These are phyloP conservation scores for Acanthiza pusilla DNA, from an alignment of 2,797 vertebrate genomes.

Conservation along the genomic window DNA sequence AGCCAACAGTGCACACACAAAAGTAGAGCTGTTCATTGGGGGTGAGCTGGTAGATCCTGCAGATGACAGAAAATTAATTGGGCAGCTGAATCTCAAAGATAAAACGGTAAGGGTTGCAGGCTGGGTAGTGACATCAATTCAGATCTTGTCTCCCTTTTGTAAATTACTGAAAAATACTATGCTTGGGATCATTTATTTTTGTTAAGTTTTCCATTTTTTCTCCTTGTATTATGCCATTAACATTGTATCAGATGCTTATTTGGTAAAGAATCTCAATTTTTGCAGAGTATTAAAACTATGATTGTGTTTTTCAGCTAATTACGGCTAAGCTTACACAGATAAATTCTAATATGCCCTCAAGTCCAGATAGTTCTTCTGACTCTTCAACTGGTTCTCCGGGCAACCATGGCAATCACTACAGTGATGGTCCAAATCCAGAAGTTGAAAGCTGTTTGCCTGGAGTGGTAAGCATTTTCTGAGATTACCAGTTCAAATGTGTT, in stretches of 20 bases:
- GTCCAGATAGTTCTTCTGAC: slow-evolving; percentile 98
- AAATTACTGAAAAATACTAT: not conserved
- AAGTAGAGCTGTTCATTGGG: slow-evolving; percentile 96
- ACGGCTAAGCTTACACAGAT: slow-evolving; percentile 99
- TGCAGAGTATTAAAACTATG: not conserved
- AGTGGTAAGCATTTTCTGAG: slow-evolving; percentile 83
- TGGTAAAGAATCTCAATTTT: not conserved
- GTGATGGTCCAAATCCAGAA: slow-evolving; percentile 97
- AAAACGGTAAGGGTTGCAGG: slow-evolving; percentile 85
- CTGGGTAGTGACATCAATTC: not conserved
- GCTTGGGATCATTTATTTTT: not conserved
- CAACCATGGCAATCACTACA: slow-evolving; percentile 98
- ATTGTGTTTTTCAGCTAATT: slow-evolving; percentile 84
- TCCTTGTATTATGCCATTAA: not conserved
- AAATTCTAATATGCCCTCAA: slow-evolving; percentile 99
- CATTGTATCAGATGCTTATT: not conserved
- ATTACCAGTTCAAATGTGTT: not conserved
- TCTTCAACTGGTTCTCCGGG: slow-evolving; percentile 98
- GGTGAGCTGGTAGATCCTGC: slow-evolving; percentile 96
- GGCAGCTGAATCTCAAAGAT: slow-evolving; percentile 97
- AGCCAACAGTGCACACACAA: slow-evolving; percentile 96
- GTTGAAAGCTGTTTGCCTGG: slow-evolving; percentile 98
- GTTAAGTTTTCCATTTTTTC: not conserved
- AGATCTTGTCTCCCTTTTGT: not conserved
- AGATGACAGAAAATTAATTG: slow-evolving; percentile 96